A percentile compares a stretch with the other conserved stretches of the same genome.
phyloP scores from a whole-genome alignment of 2,888 invertebrate species.

The Sphaerophoria rueppellii region DNA sequence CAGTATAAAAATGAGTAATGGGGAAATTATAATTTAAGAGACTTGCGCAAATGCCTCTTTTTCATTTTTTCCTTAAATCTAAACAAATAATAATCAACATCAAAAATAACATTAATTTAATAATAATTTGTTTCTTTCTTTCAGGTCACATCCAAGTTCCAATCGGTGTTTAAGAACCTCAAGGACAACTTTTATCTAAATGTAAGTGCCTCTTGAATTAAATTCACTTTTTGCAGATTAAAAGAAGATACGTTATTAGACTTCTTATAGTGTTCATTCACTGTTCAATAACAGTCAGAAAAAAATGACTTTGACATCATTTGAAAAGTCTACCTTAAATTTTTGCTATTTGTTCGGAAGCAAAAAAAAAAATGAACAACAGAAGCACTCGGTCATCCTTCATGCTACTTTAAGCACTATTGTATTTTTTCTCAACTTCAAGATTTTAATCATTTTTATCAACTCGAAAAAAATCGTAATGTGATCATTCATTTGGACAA shows the following conservation, averaged over 20 bases:
- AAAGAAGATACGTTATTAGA: neutral
- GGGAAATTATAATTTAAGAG: too few relatives aligned
- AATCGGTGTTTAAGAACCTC: slow-evolving; percentile 4
- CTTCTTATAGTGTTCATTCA: neutral
- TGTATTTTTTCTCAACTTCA: neutral
- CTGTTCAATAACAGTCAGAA: neutral
- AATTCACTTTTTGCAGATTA: neutral
- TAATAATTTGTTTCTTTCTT: slow-evolving; percentile 14
- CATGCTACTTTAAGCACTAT: slow-evolving; percentile 25
- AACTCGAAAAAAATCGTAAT: neutral
- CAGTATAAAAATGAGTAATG: too few relatives aligned
- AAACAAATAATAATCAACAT: too few relatives aligned
- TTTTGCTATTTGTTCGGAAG: neutral
- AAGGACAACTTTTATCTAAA: slow-evolving; percentile 21
- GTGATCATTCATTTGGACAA: slow-evolving; percentile 37
- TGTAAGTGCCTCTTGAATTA: slow-evolving; percentile 31
- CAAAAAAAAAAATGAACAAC: neutral
- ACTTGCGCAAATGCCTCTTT: too few relatives aligned
- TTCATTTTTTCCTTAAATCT: too few relatives aligned
- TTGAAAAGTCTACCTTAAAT: neutral
- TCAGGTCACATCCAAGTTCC: slow-evolving; percentile 43
- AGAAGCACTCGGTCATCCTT: slow-evolving; percentile 33
- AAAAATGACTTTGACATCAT: neutral
- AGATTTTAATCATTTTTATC: slow-evolving; percentile 21
- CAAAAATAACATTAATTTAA: slow-evolving; percentile 5